Evolutionary conservation across 2,113 vertebrate genomes (phyloP).

Genomic region (Thalassarche chlororhynchos): DNA sequence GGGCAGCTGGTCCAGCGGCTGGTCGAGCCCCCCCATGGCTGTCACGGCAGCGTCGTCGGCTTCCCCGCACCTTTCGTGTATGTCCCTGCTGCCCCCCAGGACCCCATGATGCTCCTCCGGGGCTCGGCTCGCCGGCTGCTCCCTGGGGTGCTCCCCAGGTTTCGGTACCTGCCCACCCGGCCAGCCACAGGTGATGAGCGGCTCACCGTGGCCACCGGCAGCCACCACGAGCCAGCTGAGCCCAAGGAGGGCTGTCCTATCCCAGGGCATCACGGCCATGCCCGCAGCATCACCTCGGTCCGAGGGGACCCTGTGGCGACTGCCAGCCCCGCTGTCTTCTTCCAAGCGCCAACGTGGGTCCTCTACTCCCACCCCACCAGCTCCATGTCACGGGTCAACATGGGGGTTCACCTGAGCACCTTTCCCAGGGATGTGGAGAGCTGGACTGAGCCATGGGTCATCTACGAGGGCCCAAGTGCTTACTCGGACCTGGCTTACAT

Average conservation of each 20-base stretch:
- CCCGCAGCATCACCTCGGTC: fast-evolving
- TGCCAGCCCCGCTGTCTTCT: not conserved
- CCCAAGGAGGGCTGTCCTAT: fast-evolving
- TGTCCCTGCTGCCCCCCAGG: fast-evolving
- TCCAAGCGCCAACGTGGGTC: conserved; percentile 86
- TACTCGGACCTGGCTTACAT: conserved; percentile 92
- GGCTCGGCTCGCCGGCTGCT: fast-evolving
- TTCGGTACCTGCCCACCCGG: fast-evolving
- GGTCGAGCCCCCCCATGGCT: conserved; percentile 85
- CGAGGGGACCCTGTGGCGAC: fast-evolving
- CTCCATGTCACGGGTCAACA: conserved; percentile 78
- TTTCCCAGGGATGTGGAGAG: conserved; percentile 87
- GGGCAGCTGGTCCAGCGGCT: conserved; percentile 87
- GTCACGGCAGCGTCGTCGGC: conserved; percentile 90
- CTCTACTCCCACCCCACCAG: conserved; percentile 90
- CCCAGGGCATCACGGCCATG: fast-evolving
- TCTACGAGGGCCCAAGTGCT: conserved; percentile 91
- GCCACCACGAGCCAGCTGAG: fast-evolving
- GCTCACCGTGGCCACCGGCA: fast-evolving
- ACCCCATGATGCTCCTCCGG: fast-evolving
- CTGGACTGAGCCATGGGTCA: conserved; percentile 92
- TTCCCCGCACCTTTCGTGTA: conserved; percentile 82
- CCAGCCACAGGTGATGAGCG: not conserved
- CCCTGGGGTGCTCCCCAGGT: fast-evolving
- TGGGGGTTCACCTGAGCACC: conserved; percentile 87